Evolutionary conservation across 2,888 invertebrate species (phyloP).

Genomic region (Ophion slaviceki): DNA sequence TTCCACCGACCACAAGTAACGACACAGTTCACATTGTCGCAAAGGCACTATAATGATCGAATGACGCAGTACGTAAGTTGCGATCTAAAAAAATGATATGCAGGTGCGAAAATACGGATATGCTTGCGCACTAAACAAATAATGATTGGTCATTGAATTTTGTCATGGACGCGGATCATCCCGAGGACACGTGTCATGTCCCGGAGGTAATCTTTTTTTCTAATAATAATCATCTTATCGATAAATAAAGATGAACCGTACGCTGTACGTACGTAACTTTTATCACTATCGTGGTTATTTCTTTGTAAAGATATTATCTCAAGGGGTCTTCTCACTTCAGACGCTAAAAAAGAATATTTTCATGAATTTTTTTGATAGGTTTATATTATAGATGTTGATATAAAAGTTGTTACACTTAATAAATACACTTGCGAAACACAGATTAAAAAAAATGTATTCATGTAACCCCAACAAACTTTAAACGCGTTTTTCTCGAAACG

Average conservation of each 20-base stretch:
- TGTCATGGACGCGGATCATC: conserved; percentile 2
- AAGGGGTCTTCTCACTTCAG: no score
- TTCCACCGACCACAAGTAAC: conserved; percentile 3
- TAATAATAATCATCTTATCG: conserved; percentile 12
- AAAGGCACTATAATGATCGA: conserved; percentile 25
- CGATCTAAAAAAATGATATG: conserved; percentile 28
- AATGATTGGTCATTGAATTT: conserved; percentile 18
- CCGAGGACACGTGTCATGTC: conserved; percentile 1
- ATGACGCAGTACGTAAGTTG: conserved; percentile 53
- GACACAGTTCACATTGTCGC: conserved; percentile 11
- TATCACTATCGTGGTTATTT: not conserved
- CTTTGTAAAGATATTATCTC: not conserved
- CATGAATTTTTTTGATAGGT: no score
- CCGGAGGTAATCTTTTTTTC: not conserved
- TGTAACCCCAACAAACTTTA: no score
- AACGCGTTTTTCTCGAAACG: no score
- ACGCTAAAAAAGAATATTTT: no score
- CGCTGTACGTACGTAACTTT: not conserved
- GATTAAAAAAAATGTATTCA: no score
- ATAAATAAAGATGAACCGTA: conserved; percentile 3
- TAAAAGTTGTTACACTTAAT: no score
- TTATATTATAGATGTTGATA: no score
- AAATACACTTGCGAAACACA: no score
- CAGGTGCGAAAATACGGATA: conserved; percentile 24
- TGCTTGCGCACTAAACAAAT: not conserved